Percentiles rank a stretch among this genome's conserved stretches.
phyloP scores from a whole-genome alignment of 2,797 vertebrate species.

The Xenentodon cancila region DNA sequence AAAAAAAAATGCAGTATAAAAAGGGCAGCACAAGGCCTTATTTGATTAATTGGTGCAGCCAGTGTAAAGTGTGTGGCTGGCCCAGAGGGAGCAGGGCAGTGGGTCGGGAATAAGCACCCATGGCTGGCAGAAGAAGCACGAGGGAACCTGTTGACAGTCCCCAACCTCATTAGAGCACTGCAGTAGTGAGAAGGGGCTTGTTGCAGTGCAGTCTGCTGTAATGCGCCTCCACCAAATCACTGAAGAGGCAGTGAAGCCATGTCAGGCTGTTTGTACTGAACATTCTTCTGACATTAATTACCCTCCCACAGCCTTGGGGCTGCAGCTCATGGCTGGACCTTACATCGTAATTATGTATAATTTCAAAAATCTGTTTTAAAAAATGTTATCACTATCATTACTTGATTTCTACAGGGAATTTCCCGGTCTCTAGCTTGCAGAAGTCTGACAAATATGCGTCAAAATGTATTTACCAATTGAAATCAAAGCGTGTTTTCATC shows the following conservation, averaged over 20 bases:
- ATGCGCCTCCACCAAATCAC: constrained; percentile 74
- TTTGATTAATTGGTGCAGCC: constrained; percentile 81
- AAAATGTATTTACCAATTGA: neutral
- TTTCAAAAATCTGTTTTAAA: constrained; percentile 22
- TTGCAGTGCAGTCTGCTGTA: constrained; percentile 79
- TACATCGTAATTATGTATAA: constrained; percentile 23
- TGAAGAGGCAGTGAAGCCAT: constrained; percentile 73
- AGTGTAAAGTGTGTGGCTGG: constrained; percentile 73
- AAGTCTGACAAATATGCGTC: neutral
- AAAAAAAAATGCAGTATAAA: constrained; percentile 47
- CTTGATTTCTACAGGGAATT: too few species aligned
- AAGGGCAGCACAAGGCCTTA: constrained; percentile 65
- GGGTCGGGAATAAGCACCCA: constrained; percentile 44
- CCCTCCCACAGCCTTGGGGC: constrained; percentile 59
- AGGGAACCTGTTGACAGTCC: constrained; percentile 80
- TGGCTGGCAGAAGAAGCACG: constrained; percentile 48
- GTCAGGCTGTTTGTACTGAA: constrained; percentile 67
- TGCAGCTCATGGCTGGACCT: constrained; percentile 43
- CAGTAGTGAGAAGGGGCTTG: constrained; percentile 63
- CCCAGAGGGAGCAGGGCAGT: constrained; percentile 61
- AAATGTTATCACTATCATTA: neutral
- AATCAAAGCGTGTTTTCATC: neutral
- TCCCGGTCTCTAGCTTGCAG: neutral
- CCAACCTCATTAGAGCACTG: constrained; percentile 83
- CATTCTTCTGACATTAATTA: constrained; percentile 84